Evolutionary conservation across 2,797 vertebrate species (phyloP).

Genomic region (Argentina silus): DNA sequence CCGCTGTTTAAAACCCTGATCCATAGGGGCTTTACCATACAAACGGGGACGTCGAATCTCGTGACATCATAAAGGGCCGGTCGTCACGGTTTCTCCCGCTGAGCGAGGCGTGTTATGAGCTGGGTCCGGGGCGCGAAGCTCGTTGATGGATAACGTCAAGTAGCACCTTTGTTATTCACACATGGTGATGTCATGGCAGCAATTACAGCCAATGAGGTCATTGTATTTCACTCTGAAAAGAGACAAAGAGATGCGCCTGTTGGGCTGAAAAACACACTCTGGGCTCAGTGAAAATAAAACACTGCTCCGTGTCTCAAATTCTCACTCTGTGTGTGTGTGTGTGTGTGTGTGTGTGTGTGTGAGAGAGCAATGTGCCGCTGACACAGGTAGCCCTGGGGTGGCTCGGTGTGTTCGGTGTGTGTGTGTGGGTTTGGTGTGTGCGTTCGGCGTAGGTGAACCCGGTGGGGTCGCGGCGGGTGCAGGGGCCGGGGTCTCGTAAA

Average conservation of each 20-base stretch:
- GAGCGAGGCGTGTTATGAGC: slow-evolving; percentile 28
- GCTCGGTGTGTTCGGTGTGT: slow-evolving; percentile 27
- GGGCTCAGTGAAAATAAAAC: slow-evolving; percentile 45
- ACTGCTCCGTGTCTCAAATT: slow-evolving; percentile 37
- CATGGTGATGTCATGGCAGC: slow-evolving; percentile 69
- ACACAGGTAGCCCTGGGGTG: not conserved
- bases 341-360: slow-evolving; percentile 23
- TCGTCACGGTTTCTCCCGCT: slow-evolving; percentile 30
- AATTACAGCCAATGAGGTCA: slow-evolving; percentile 74
- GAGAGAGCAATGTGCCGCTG: not conserved
- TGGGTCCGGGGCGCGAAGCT: slow-evolving; percentile 35
- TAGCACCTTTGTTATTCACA: slow-evolving; percentile 65
- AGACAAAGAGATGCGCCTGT: slow-evolving; percentile 66
- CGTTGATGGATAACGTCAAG: slow-evolving; percentile 58
- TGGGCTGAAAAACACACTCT: slow-evolving; percentile 63
- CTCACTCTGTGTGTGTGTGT: slow-evolving; percentile 38
- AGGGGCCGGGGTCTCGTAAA: slow-evolving; percentile 19
- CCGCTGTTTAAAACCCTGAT: slow-evolving; percentile 22
- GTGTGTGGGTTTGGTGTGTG: not conserved
- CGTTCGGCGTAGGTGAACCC: slow-evolving; percentile 28
- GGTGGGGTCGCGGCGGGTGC: slow-evolving; percentile 15
- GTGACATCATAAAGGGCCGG: slow-evolving; percentile 36
- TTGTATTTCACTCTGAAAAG: slow-evolving; percentile 57
- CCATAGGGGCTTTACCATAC: slow-evolving; percentile 3
- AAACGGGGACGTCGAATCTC: slow-evolving; percentile 28